These are phyloP conservation scores for Casuarius casuarius DNA, from an alignment of 2,113 vertebrate genomes.

Conservation along the genomic window DNA sequence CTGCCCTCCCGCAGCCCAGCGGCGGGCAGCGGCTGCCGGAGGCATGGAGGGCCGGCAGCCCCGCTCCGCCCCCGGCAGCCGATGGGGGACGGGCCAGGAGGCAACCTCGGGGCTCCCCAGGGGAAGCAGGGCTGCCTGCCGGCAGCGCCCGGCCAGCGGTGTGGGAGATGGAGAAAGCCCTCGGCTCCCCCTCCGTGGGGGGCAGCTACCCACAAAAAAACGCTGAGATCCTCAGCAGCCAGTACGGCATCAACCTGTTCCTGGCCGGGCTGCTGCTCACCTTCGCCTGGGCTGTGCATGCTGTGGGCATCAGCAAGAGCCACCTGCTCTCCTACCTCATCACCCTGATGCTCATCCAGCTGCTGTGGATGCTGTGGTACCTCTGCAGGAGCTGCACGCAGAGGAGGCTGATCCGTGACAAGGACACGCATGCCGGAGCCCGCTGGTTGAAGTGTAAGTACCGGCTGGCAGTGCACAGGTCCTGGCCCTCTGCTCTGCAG, in stretches of 20 bases:
- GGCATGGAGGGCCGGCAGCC: neutral
- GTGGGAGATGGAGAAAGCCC: slow-evolving; percentile 32
- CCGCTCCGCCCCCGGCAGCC: slow-evolving; percentile 5
- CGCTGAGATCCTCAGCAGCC: slow-evolving; percentile 91
- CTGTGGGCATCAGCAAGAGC: slow-evolving; percentile 81
- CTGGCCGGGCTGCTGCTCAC: slow-evolving; percentile 89
- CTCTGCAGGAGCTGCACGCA: slow-evolving; percentile 82
- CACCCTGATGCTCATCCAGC: slow-evolving; percentile 91
- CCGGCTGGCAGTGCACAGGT: neutral
- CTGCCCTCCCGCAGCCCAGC: neutral
- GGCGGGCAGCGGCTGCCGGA: neutral
- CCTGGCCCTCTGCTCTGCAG: neutral
- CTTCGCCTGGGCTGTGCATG: slow-evolving; percentile 87
- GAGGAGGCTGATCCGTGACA: slow-evolving; percentile 80
- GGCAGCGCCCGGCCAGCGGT: neutral
- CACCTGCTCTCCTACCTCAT: slow-evolving; percentile 87
- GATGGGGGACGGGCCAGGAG: neutral
- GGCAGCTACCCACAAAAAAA: slow-evolving; percentile 86
- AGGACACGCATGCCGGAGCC: slow-evolving; percentile 88
- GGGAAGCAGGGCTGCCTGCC: neutral
- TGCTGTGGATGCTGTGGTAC: slow-evolving; percentile 97
- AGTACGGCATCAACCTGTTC: slow-evolving; percentile 94
- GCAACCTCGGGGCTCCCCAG: neutral
- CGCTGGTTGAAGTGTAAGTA: slow-evolving; percentile 93
- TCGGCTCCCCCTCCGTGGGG: neutral